These are phyloP conservation scores for Phengaris arion DNA, from an alignment of 2,888 invertebrate genomes.

Conservation along the genomic window DNA sequence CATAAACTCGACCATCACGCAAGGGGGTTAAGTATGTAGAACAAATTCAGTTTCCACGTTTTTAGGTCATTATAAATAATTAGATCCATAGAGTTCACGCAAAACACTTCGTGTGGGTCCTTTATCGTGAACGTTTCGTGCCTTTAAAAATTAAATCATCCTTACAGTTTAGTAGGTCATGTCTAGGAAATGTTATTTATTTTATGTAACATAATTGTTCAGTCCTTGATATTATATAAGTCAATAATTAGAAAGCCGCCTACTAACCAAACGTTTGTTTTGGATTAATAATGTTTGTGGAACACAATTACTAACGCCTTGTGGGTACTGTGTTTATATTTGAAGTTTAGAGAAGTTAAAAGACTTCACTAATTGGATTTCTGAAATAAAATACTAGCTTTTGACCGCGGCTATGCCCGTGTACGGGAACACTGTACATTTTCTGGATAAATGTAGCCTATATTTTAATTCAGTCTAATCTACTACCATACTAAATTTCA, in stretches of 20 bases:
- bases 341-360: no score
- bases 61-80: constrained; percentile 60
- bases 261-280: background rate
- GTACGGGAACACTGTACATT: no score
- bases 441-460: no score
- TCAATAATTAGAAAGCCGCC: constrained; percentile 7
- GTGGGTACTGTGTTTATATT: no score
- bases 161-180: constrained; percentile 26
- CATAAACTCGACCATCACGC: constrained; percentile 39
- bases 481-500: no score
- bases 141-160: constrained; percentile 35
- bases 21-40: constrained; percentile 33
- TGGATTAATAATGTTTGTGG: background rate
- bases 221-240: constrained; percentile 11
- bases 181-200: background rate
- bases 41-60: constrained; percentile 41
- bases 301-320: no score
- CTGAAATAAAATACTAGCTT: no score
- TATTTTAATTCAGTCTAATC: no score
- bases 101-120: constrained; percentile 37
- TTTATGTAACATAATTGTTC: constrained; percentile 19
- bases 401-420: no score
- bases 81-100: constrained; percentile 41
- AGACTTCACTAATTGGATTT: no score
- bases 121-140: constrained; percentile 37